Evolutionary conservation across 2,113 vertebrate species (phyloP).

Genomic region (Pelvicachromis taeniatus): DNA sequence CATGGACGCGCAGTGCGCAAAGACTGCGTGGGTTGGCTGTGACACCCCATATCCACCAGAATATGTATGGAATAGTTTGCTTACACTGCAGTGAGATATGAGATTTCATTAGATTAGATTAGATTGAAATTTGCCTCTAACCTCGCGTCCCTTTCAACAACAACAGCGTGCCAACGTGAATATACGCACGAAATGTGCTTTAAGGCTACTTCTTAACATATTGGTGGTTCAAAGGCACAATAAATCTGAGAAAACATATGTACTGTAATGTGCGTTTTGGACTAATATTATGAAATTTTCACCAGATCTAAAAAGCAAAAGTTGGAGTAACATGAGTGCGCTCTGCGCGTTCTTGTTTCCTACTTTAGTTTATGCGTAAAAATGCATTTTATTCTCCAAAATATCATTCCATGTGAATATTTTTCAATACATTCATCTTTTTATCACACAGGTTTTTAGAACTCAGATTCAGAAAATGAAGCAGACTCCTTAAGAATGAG

Average conservation of each 20-base stretch:
- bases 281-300: not conserved
- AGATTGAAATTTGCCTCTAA: not conserved
- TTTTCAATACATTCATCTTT: not conserved
- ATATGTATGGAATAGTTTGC: not conserved
- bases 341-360: not conserved
- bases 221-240: not conserved
- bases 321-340: not conserved
- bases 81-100: not conserved
- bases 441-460: not conserved
- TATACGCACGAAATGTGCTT: not conserved
- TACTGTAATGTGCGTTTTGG: not conserved
- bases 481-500: not conserved
- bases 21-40: not conserved
- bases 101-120: not conserved
- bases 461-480: not conserved
- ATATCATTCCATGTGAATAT: not conserved
- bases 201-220: not conserved
- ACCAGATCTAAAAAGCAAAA: not conserved
- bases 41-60: not conserved
- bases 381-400: not conserved
- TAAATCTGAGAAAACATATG: not conserved
- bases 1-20: slow-evolving; percentile 21
- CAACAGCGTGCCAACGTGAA: not conserved
- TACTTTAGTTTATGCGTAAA: not conserved
- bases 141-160: not conserved